These are phyloP conservation scores for Perccottus glenii DNA, from an alignment of 2,113 vertebrate genomes.

Conservation along the genomic window DNA sequence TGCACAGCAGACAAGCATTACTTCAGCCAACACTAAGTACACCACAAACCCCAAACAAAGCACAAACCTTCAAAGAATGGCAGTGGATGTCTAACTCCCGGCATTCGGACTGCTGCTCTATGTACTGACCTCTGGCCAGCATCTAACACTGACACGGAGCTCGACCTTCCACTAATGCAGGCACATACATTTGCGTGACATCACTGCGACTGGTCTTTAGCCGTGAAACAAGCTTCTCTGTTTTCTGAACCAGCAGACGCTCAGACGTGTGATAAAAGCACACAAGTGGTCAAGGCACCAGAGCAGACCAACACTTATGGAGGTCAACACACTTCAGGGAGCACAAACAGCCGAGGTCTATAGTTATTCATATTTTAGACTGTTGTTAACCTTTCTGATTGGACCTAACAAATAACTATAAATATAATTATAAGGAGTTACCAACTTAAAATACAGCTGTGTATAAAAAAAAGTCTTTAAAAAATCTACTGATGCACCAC, in stretches of 20 bases:
- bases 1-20: too few species aligned
- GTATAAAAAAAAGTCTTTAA: too few species aligned
- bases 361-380: too few species aligned
- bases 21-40: slow-evolving; percentile 2
- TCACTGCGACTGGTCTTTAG: slow-evolving; percentile 32
- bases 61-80: slow-evolving; percentile 58
- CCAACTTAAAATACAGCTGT: too few species aligned
- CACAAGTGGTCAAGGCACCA: slow-evolving; percentile 68
- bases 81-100: slow-evolving; percentile 28
- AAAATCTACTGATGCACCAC: too few species aligned
- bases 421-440: too few species aligned
- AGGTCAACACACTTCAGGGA: not conserved
- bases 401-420: too few species aligned
- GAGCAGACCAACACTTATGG: slow-evolving; percentile 32
- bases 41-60: slow-evolving; percentile 13
- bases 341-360: too few species aligned
- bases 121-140: slow-evolving; percentile 44
- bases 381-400: too few species aligned
- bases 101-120: slow-evolving; percentile 19
- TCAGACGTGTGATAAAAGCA: slow-evolving; percentile 70
- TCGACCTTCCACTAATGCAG: slow-evolving; percentile 26
- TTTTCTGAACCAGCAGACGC: slow-evolving; percentile 35
- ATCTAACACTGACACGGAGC: slow-evolving; percentile 29
- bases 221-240: slow-evolving; percentile 25
- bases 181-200: slow-evolving; percentile 45